These are phyloP conservation scores for Phortica magna DNA, from an alignment of 2,888 invertebrate species.

Conservation along the genomic window DNA sequence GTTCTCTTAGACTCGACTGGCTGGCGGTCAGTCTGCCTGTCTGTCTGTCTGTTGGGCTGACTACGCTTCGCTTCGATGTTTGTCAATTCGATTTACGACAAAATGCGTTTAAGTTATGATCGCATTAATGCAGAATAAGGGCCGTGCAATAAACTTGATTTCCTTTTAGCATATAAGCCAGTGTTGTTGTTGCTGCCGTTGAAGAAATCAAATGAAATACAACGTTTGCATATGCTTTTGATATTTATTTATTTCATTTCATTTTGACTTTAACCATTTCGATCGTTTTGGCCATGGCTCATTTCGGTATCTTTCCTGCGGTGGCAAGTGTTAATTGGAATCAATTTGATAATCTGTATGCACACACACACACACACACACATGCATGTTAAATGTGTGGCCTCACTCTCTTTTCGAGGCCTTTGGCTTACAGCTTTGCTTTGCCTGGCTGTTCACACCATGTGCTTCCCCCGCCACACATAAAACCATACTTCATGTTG, in stretches of 20 bases:
- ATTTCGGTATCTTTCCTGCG: conserved; percentile 60
- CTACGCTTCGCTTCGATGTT: conserved; percentile 45
- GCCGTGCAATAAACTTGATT: conserved; percentile 62
- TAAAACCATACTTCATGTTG: not conserved
- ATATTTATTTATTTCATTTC: conserved; percentile 24
- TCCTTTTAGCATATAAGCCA: conserved; percentile 39
- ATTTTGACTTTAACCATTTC: conserved; percentile 30
- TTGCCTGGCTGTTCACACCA: not conserved
- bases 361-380: conserved; percentile 28
- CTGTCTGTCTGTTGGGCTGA: conserved; percentile 26
- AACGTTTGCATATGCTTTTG: conserved; percentile 55
- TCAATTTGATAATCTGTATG: conserved; percentile 76
- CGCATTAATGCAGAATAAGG: conserved; percentile 52
- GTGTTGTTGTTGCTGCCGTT: conserved; percentile 58
- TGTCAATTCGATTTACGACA: conserved; percentile 74
- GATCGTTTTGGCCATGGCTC: conserved; percentile 58
- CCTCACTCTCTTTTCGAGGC: conserved; percentile 17
- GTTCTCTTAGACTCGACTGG: no score
- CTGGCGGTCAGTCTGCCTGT: conserved; percentile 1
- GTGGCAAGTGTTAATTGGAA: conserved; percentile 79
- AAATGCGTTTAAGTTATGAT: conserved; percentile 71
- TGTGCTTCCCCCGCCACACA: not conserved
- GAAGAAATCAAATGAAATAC: conserved; percentile 65
- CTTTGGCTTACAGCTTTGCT: not conserved
- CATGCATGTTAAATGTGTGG: conserved; percentile 4